Conservation (phyloP, 2,113 vertebrate species). For the Scortum barcoo region DNA sequence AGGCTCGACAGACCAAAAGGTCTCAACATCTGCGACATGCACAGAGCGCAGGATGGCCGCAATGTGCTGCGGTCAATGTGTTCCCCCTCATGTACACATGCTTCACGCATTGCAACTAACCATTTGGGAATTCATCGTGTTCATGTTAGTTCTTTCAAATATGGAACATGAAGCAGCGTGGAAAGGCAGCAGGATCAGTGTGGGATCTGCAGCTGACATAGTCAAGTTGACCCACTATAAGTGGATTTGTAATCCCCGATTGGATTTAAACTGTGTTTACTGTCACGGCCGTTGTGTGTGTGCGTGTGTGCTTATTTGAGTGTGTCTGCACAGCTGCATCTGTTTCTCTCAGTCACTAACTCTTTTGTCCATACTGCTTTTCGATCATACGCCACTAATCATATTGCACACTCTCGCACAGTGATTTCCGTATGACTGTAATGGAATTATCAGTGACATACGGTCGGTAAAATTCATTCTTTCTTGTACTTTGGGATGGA, state of each 20-base stretch:
- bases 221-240: conserved; percentile 75
- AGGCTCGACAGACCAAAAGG: conserved; percentile 9
- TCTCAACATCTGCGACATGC: conserved; percentile 18
- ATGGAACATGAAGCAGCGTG: conserved; percentile 50
- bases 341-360: conserved; percentile 56
- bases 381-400: conserved; percentile 54
- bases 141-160: conserved; percentile 51
- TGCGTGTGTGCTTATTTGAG: conserved; percentile 52
- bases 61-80: conserved; percentile 12
- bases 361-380: conserved; percentile 50
- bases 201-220: conserved; percentile 72
- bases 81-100: background rate
- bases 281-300: conserved; percentile 54
- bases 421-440: conserved; percentile 20
- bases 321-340: conserved; percentile 67
- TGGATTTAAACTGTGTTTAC: conserved; percentile 81
- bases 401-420: conserved; percentile 12
- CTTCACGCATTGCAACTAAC: conserved; percentile 9
- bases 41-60: background rate
- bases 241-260: conserved; percentile 81
- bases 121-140: conserved; percentile 46
- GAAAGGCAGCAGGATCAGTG: conserved; percentile 62
- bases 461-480: conserved; percentile 25
- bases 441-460: conserved; percentile 25
- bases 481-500: conserved; percentile 10